These are phyloP conservation scores for Xenotilapia leptura DNA, from an alignment of 2,113 vertebrate genomes.

Conservation along the genomic window DNA sequence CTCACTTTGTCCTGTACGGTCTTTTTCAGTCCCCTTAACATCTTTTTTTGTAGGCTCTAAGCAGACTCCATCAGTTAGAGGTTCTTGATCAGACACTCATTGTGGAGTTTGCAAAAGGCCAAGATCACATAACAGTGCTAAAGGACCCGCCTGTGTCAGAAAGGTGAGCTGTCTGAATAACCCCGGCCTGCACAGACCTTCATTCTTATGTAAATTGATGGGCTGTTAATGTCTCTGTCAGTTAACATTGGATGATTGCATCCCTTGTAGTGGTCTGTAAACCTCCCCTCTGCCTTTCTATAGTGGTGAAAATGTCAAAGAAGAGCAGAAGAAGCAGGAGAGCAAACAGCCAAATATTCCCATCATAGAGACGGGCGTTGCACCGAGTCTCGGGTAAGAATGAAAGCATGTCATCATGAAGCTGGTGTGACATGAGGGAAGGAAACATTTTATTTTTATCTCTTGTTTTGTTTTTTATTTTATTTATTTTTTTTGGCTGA, in stretches of 20 bases:
- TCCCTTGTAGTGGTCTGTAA: background rate
- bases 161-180: conserved; percentile 39
- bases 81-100: conserved; percentile 85
- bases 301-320: conserved; percentile 49
- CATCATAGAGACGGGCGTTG: conserved; percentile 81
- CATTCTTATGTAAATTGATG: background rate
- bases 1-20: background rate
- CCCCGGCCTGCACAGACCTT: background rate
- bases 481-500: background rate
- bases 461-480: background rate
- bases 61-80: conserved; percentile 87
- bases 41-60: conserved; percentile 75
- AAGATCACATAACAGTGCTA: conserved; percentile 74
- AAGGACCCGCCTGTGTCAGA: conserved; percentile 76
- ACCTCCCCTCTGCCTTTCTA: background rate
- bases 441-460: background rate
- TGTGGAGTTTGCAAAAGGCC: conserved; percentile 87
- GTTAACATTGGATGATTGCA: background rate
- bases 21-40: background rate
- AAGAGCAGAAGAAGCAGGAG: conserved; percentile 74
- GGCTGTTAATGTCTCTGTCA: background rate
- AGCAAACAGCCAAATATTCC: conserved; percentile 67
- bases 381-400: conserved; percentile 85
- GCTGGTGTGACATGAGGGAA: background rate
- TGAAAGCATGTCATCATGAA: background rate